Evolutionary conservation across 2,113 vertebrate genomes (phyloP).

Genomic region (Syngnathus typhle): DNA sequence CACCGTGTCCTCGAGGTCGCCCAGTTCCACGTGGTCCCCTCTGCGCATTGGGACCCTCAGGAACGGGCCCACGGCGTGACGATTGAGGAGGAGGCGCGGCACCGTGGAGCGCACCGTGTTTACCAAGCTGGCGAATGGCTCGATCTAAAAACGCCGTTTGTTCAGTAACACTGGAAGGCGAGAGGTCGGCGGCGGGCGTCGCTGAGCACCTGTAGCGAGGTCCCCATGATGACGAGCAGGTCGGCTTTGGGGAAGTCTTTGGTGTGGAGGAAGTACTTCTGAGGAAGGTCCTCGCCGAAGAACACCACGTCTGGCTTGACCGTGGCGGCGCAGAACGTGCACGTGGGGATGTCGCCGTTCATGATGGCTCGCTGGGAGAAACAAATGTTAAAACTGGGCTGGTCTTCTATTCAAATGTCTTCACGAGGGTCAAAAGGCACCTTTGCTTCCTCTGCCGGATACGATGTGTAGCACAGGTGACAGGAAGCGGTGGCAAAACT

Average conservation of each 20-base stretch:
- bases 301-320: slow-evolving; percentile 77
- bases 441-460: slow-evolving; percentile 71
- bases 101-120: slow-evolving; percentile 69
- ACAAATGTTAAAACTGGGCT: not conserved
- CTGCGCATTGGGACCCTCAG: slow-evolving; percentile 54
- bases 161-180: not conserved
- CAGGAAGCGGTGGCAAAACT: slow-evolving; percentile 74
- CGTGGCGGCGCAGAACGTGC: slow-evolving; percentile 69
- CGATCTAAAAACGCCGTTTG: slow-evolving; percentile 59
- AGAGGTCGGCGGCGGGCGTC: not conserved
- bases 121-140: slow-evolving; percentile 74
- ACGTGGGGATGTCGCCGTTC: slow-evolving; percentile 61
- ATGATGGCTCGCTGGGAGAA: slow-evolving; percentile 62
- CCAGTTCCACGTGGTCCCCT: slow-evolving; percentile 69
- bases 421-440: slow-evolving; percentile 30
- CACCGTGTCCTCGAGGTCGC: slow-evolving; percentile 64
- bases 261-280: slow-evolving; percentile 70
- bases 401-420: not conserved
- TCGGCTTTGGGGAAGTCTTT: slow-evolving; percentile 74
- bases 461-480: slow-evolving; percentile 73
- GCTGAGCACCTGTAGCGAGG: slow-evolving; percentile 65
- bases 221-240: slow-evolving; percentile 77
- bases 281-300: slow-evolving; percentile 75
- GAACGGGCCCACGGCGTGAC: slow-evolving; percentile 69
- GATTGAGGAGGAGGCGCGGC: slow-evolving; percentile 72